A percentile compares a stretch with the other conserved stretches of the same genome.
These are phyloP conservation scores for Sialia sialis DNA, from an alignment of 2,113 vertebrate genomes.

Conservation along the genomic window DNA sequence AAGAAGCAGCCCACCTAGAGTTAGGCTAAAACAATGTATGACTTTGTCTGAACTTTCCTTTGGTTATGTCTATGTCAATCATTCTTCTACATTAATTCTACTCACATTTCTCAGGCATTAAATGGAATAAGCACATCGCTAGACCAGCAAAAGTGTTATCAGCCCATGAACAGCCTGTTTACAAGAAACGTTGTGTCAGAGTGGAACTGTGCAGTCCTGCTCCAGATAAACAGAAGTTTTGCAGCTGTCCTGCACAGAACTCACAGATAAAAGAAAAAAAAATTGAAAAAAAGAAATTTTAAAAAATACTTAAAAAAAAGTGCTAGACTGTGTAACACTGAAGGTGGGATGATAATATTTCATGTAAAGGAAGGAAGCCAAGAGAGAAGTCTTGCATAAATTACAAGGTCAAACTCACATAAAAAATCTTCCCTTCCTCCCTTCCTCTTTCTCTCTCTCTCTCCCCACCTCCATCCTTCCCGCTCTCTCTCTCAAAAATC, in stretches of 20 bases:
- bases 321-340: not conserved
- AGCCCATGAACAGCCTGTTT: not conserved
- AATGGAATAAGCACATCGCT: not conserved
- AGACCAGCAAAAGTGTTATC: not conserved
- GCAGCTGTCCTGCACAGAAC: not conserved
- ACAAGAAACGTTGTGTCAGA: not conserved
- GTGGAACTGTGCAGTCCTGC: not conserved
- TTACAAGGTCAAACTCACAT: not conserved
- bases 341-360: not conserved
- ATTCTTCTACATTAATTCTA: not conserved
- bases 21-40: not conserved
- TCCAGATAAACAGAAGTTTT: not conserved
- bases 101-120: not conserved
- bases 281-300: no score
- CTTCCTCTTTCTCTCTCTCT: not conserved
- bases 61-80: not conserved
- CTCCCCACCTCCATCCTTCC: no score
- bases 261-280: not conserved
- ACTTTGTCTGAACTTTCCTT: not conserved
- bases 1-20: not conserved
- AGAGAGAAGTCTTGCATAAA: not conserved
- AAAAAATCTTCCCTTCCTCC: not conserved
- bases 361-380: not conserved
- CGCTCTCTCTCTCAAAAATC: not conserved
- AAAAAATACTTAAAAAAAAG: no score